Conservation (phyloP, 2,113 vertebrate species). For the Sinocyclocheilus anshuiensis region DNA sequence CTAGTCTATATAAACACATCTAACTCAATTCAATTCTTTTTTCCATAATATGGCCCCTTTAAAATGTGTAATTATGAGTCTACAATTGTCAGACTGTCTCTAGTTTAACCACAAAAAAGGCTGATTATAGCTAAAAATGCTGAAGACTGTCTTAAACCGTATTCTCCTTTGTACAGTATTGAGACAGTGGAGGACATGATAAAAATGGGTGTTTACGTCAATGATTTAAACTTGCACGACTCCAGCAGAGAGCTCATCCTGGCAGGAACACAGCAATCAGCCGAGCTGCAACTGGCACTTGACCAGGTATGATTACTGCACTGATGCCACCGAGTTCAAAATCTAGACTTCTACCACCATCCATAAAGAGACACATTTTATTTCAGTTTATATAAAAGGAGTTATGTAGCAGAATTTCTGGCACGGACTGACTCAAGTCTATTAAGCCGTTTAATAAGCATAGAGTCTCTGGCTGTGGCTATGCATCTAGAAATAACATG, state of each 20-base stretch:
- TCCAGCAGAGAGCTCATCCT: conserved; percentile 78
- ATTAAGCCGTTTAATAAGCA: not conserved
- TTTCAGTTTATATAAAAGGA: not conserved
- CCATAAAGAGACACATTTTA: not conserved
- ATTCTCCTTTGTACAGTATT: conserved; percentile 62
- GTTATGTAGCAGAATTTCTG: not conserved
- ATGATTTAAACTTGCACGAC: conserved; percentile 77
- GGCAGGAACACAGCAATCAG: conserved; percentile 77
- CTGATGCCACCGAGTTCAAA: conserved; percentile 2
- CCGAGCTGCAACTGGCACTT: conserved; percentile 76
- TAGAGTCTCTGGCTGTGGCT: not conserved
- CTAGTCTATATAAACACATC: not conserved
- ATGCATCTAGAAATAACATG: conserved; percentile 5
- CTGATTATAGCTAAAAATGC: not conserved
- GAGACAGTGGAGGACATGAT: conserved; percentile 80
- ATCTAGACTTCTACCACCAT: not conserved
- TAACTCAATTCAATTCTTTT: not conserved
- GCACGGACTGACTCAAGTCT: not conserved
- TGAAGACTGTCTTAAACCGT: not conserved
- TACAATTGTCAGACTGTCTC: not conserved
- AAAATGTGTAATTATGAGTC: not conserved
- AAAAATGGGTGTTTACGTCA: conserved; percentile 79
- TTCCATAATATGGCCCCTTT: no score
- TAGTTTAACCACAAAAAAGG: not conserved
- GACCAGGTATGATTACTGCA: conserved; percentile 68